Conservation (phyloP, 1,140 invertebrate genomes). For the Diprion similis region DNA sequence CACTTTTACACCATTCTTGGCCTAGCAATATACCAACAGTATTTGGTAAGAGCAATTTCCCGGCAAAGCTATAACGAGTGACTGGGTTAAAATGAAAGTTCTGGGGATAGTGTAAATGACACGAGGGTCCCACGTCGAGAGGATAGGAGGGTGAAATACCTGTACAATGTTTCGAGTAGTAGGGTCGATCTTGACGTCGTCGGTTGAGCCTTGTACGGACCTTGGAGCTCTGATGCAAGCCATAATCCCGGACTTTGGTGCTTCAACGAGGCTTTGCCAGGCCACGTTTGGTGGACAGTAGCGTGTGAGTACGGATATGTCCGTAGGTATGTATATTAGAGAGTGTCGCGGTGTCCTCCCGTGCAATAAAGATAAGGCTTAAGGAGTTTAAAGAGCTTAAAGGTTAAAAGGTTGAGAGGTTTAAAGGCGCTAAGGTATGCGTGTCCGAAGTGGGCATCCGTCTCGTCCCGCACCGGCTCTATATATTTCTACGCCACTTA, state of each 20-base stretch:
- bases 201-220: slow-evolving; percentile 52
- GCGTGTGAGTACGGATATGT: too few species aligned
- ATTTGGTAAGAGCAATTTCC: too few species aligned
- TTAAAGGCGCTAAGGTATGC: background rate
- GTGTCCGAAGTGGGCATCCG: background rate
- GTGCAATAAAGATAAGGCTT: slow-evolving; percentile 4
- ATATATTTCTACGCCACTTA: background rate
- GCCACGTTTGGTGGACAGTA: too few species aligned
- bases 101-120: too few species aligned
- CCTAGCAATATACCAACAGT: too few species aligned
- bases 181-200: slow-evolving; percentile 51
- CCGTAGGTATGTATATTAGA: too few species aligned
- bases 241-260: slow-evolving; percentile 35
- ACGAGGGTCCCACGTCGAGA: too few species aligned
- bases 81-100: too few species aligned
- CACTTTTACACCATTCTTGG: too few species aligned
- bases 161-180: slow-evolving; percentile 53
- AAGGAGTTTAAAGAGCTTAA: background rate
- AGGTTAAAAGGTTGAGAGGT: background rate
- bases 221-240: slow-evolving; percentile 57
- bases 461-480: background rate
- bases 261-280: too few species aligned
- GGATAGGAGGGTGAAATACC: slow-evolving; percentile 36
- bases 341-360: background rate
- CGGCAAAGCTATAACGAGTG: too few species aligned